Evolutionary conservation across 2,113 vertebrate genomes (phyloP).

Genomic region (Theristicus caerulescens): DNA sequence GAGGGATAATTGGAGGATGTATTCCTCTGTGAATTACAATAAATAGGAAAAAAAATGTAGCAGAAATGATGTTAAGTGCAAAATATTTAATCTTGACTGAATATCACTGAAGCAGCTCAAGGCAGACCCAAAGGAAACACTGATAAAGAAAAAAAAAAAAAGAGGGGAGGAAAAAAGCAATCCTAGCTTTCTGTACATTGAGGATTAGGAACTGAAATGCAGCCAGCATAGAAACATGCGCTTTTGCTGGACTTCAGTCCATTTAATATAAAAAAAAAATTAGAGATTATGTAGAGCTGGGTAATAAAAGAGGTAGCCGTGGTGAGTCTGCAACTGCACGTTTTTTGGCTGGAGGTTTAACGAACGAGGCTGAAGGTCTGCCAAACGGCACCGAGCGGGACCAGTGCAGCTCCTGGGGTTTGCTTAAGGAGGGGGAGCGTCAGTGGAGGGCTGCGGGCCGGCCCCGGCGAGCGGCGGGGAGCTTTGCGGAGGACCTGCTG

Average conservation of each 20-base stretch:
- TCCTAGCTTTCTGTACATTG: background rate
- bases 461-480: background rate
- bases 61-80: slow-evolving; percentile 25
- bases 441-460: background rate
- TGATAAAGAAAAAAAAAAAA: background rate
- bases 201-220: background rate
- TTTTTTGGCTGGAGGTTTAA: slow-evolving; percentile 26
- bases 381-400: background rate
- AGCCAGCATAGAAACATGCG: background rate
- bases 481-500: background rate
- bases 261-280: slow-evolving; percentile 1
- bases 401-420: background rate
- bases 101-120: slow-evolving; percentile 11
- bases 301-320: slow-evolving; percentile 24
- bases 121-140: slow-evolving; percentile 23
- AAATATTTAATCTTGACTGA: slow-evolving; percentile 56
- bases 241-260: background rate
- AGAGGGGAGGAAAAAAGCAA: accelerated
- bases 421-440: background rate
- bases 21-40: background rate
- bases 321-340: slow-evolving; percentile 13
- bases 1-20: background rate
- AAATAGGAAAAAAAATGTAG: background rate
- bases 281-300: background rate
- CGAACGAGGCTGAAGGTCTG: background rate